Percentiles rank a stretch among this genome's conserved stretches.
Conservation (phyloP, 1,140 invertebrate species). For the Hyposmocoma kahamanoa region DNA sequence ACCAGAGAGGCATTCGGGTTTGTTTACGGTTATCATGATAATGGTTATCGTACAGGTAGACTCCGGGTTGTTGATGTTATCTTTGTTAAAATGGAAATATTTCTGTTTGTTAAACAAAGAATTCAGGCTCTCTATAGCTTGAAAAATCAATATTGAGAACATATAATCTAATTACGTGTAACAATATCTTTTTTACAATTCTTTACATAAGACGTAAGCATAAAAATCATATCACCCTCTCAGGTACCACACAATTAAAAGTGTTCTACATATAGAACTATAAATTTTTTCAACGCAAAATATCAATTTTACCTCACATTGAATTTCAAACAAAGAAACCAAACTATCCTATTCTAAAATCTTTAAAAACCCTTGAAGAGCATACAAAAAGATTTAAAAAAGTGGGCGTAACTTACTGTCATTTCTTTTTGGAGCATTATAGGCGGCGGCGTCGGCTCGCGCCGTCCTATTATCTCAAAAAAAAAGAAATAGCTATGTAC, state of each 20-base stretch:
- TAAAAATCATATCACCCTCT: too few species aligned
- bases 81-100: neutral
- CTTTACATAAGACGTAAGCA: conserved; percentile 9
- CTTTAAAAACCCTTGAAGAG: conserved; percentile 65
- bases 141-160: neutral
- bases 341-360: conserved; percentile 42
- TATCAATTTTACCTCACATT: too few species aligned
- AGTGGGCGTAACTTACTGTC: conserved; percentile 69
- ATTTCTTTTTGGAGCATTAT: conserved; percentile 49
- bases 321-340: too few species aligned
- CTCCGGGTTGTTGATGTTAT: neutral
- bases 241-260: too few species aligned
- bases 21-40: conserved; percentile 44
- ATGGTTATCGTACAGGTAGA: conserved; percentile 12
- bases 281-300: too few species aligned
- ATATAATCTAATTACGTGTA: neutral
- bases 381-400: conserved; percentile 61
- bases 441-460: conserved; percentile 43
- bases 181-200: neutral
- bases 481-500: conserved; percentile 5
- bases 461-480: conserved; percentile 48
- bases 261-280: too few species aligned
- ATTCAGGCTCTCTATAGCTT: neutral
- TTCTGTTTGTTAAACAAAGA: neutral
- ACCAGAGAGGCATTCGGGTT: conserved; percentile 44